These are phyloP conservation scores for Crossocerus cetratus DNA, from an alignment of 2,888 invertebrate genomes.

Conservation along the genomic window DNA sequence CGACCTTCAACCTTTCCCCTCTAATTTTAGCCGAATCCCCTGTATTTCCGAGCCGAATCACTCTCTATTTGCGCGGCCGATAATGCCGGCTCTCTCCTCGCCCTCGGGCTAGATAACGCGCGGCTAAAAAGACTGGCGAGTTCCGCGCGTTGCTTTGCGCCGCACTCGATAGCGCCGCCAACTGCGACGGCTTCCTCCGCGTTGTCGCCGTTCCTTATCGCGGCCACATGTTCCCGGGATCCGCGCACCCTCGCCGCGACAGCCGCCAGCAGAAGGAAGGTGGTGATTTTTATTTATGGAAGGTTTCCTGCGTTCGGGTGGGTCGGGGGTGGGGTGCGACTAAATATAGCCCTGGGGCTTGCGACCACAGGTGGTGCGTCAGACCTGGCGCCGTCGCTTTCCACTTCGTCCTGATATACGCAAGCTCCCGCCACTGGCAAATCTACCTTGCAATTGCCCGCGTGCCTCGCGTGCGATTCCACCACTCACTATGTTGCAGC, in stretches of 20 bases:
- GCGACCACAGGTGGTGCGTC: constrained; percentile 58
- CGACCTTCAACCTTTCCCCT: constrained; percentile 1
- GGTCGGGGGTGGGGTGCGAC: constrained; percentile 28
- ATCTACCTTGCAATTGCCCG: too few relatives aligned
- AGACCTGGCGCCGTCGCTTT: constrained; percentile 2
- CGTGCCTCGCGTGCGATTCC: background rate
- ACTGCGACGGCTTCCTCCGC: background rate
- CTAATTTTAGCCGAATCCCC: background rate
- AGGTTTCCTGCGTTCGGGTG: constrained; percentile 34
- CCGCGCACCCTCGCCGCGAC: background rate
- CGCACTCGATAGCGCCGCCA: background rate
- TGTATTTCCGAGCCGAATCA: background rate
- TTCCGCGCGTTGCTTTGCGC: background rate
- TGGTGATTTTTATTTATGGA: constrained; percentile 51
- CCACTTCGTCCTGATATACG: background rate
- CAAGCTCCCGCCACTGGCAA: background rate
- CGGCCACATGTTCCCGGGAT: background rate
- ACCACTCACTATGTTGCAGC: too few relatives aligned
- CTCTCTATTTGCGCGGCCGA: background rate
- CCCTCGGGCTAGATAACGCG: too few relatives aligned
- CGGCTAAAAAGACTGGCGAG: too few relatives aligned
- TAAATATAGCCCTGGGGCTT: constrained; percentile 44
- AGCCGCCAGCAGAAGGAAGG: background rate
- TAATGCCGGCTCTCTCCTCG: background rate
- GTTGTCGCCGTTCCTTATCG: background rate